Percentiles rank a stretch among this genome's conserved stretches.
These are phyloP conservation scores for Hoplostethus atlanticus DNA, from an alignment of 2,797 vertebrate genomes.

Conservation along the genomic window DNA sequence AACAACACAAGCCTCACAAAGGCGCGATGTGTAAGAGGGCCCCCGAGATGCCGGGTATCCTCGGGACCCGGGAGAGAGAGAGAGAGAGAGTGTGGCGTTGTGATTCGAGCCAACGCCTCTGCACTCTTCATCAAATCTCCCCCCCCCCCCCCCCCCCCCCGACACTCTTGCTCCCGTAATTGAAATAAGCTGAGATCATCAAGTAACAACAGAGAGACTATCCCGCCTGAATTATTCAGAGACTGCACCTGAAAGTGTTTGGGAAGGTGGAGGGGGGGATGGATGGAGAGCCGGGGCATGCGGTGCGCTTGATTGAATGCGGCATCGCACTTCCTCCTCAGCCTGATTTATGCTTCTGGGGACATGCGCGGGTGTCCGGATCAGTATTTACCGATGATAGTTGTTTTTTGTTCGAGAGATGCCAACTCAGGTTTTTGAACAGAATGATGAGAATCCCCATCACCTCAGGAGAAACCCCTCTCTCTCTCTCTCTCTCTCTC, in stretches of 20 bases:
- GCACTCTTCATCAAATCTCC: constrained; percentile 65
- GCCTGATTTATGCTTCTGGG: too few relatives aligned
- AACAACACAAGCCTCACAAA: background rate
- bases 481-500: too few relatives aligned
- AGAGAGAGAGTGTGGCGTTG: background rate
- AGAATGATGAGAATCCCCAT: background rate
- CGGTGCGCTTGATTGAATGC: constrained; percentile 1
- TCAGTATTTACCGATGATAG: too few relatives aligned
- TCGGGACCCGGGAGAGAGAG: constrained; percentile 13
- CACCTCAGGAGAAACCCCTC: background rate
- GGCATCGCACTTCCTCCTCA: background rate
- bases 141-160: background rate
- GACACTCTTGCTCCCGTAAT: constrained; percentile 54
- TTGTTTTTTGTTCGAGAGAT: too few relatives aligned
- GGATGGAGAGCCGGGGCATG: constrained; percentile 42
- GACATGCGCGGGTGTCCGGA: too few relatives aligned
- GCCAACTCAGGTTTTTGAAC: constrained; percentile 42
- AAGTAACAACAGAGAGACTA: constrained; percentile 49
- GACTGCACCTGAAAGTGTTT: constrained; percentile 46
- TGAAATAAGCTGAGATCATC: constrained; percentile 72
- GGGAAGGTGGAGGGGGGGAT: constrained; percentile 14
- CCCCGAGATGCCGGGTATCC: constrained; percentile 23
- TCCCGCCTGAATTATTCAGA: constrained; percentile 73
- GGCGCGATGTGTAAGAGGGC: constrained; percentile 35
- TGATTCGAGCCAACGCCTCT: constrained; percentile 65